Conservation (phyloP, 1,140 invertebrate genomes). For the Drosophila bocki region DNA sequence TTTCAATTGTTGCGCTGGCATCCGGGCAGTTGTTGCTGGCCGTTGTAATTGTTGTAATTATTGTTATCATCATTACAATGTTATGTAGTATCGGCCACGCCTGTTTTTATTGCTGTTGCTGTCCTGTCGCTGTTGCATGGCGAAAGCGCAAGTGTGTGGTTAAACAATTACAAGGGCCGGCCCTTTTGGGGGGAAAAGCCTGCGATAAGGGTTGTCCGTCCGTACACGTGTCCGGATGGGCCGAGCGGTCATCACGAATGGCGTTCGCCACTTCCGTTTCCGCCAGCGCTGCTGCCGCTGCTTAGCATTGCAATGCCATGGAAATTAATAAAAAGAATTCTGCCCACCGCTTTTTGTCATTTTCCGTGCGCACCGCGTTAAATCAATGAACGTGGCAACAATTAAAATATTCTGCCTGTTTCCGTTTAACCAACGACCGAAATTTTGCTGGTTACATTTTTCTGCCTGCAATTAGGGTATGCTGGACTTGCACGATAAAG, state of each 20-base stretch:
- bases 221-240: conserved; percentile 25
- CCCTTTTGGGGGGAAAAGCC: not conserved
- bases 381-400: conserved; percentile 77
- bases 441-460: conserved; percentile 12
- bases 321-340: conserved; percentile 55
- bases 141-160: conserved; percentile 72
- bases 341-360: conserved; percentile 20
- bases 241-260: conserved; percentile 56
- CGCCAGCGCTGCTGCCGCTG: conserved; percentile 46
- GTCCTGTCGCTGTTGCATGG: conserved; percentile 13
- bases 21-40: conserved; percentile 38
- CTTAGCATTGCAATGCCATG: conserved; percentile 57
- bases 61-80: conserved; percentile 72
- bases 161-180: conserved; percentile 63
- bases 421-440: conserved; percentile 55
- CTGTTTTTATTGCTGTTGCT: conserved; percentile 26
- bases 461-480: conserved; percentile 4
- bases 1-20: conserved; percentile 76
- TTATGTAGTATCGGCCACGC: conserved; percentile 51
- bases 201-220: conserved; percentile 32
- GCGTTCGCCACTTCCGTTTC: conserved; percentile 79
- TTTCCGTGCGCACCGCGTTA: conserved; percentile 39
- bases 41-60: conserved; percentile 58
- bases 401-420: conserved; percentile 78
- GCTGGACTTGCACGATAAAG: not conserved